phyloP scores from a whole-genome alignment of 2,113 vertebrate species.

The Cryptomyrus ogoouensis region DNA sequence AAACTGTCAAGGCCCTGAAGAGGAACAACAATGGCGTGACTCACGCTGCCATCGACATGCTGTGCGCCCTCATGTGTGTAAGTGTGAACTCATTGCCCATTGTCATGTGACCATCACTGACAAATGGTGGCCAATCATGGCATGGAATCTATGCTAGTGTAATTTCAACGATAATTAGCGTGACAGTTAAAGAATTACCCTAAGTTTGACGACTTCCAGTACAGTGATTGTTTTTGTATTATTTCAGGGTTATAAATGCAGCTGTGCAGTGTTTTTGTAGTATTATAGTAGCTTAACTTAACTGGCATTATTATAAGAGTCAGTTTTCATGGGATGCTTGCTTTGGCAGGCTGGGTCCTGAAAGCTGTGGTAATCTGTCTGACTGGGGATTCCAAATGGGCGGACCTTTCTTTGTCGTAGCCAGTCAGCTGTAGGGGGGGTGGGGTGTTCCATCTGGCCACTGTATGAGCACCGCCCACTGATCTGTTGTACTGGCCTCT shows the following conservation, averaged over 20 bases:
- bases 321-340: not conserved
- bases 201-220: not conserved
- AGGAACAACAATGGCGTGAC: conserved; percentile 89
- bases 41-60: conserved; percentile 94
- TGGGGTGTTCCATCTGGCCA: not conserved
- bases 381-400: not conserved
- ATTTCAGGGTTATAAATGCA: not conserved
- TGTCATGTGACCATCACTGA: not conserved
- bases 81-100: conserved; percentile 51
- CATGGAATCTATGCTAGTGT: not conserved
- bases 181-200: not conserved
- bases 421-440: not conserved
- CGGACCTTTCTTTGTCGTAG: not conserved
- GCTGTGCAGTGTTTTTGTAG: not conserved
- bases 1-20: conserved; percentile 96
- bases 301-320: not conserved
- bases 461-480: not conserved
- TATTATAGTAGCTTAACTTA: not conserved
- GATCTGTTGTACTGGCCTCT: not conserved
- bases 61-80: conserved; percentile 99
- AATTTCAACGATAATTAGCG: not conserved
- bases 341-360: not conserved
- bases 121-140: not conserved
- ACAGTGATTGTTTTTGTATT: not conserved
- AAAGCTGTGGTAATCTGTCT: not conserved